A percentile compares a stretch with the other conserved stretches of the same genome.
Evolutionary conservation across 2,888 invertebrate genomes (phyloP).

Genomic region (Orchestes rusci): DNA sequence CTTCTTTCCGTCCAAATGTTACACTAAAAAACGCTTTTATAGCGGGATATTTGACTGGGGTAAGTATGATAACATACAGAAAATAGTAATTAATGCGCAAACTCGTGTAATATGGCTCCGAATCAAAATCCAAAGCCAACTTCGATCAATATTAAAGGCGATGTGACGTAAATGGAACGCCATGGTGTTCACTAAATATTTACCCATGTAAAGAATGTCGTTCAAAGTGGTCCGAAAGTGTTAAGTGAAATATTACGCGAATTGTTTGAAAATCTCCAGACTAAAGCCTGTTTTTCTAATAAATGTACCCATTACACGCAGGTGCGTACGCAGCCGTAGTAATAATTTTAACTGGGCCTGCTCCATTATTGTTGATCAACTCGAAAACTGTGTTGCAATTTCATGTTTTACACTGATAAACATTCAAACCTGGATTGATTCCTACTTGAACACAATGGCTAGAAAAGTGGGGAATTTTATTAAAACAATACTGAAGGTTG

Average conservation of each 20-base stretch:
- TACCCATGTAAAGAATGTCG: slow-evolving; percentile 38
- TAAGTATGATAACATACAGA: too few species aligned
- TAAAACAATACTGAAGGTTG: slow-evolving; percentile 4
- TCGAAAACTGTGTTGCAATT: slow-evolving; percentile 12
- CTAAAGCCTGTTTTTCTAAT: slow-evolving; percentile 44
- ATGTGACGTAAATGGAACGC: slow-evolving; percentile 43
- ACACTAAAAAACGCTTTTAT: too few species aligned
- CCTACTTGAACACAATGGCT: not conserved
- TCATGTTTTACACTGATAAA: slow-evolving; percentile 10
- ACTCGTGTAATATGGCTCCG: slow-evolving; percentile 63
- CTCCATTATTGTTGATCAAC: slow-evolving; percentile 45
- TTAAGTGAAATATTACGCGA: slow-evolving; percentile 17
- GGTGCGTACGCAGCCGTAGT: slow-evolving; percentile 96
- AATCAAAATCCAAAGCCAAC: slow-evolving; percentile 46
- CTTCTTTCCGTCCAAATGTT: too few species aligned
- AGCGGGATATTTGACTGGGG: too few species aligned
- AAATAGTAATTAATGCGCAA: slow-evolving; percentile 49
- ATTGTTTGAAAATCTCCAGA: slow-evolving; percentile 39
- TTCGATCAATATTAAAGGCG: slow-evolving; percentile 53
- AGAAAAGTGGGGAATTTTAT: slow-evolving; percentile 7
- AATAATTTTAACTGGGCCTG: slow-evolving; percentile 83
- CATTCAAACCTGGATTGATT: not conserved
- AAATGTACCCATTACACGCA: slow-evolving; percentile 61
- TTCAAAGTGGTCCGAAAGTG: slow-evolving; percentile 31
- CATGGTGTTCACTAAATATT: slow-evolving; percentile 38